These are phyloP conservation scores for Drosophila sturtevanti DNA, from an alignment of 1,140 invertebrate genomes.

Conservation along the genomic window DNA sequence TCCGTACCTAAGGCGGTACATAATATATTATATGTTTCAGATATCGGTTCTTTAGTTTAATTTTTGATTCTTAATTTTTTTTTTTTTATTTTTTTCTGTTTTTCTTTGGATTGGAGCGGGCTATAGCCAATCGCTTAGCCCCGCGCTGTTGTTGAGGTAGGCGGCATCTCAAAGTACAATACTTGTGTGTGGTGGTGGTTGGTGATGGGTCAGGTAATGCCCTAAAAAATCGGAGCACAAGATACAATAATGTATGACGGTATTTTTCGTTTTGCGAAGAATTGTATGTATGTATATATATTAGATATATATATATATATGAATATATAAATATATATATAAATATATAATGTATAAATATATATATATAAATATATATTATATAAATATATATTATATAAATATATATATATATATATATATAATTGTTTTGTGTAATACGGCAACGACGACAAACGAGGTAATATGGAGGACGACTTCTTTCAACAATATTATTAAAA, in stretches of 20 bases:
- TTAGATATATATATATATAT: constrained; percentile 4
- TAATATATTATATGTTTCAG: constrained; percentile 50
- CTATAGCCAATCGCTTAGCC: not conserved
- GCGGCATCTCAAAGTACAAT: constrained; percentile 33
- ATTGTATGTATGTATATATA: not conserved
- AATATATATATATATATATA: constrained; percentile 1
- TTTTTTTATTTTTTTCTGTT: not conserved
- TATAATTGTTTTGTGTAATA: constrained; percentile 6
- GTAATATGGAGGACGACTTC: not conserved
- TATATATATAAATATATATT: not conserved
- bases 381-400: not conserved
- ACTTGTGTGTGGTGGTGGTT: constrained; percentile 46
- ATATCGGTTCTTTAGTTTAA: not conserved
- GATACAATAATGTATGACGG: constrained; percentile 46
- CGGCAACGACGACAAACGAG: not conserved
- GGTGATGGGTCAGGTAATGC: constrained; percentile 59
- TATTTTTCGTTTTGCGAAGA: constrained; percentile 1
- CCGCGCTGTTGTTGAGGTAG: constrained; percentile 2
- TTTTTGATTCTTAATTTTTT: not conserved
- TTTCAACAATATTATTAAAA: not conserved
- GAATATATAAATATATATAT: not conserved
- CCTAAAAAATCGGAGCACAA: constrained; percentile 78
- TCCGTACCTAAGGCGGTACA: constrained; percentile 72
- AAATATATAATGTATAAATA: constrained; percentile 8
- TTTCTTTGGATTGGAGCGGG: not conserved